These are phyloP conservation scores for Epinephelus awoara DNA, from an alignment of 2,797 vertebrate genomes.

Conservation along the genomic window DNA sequence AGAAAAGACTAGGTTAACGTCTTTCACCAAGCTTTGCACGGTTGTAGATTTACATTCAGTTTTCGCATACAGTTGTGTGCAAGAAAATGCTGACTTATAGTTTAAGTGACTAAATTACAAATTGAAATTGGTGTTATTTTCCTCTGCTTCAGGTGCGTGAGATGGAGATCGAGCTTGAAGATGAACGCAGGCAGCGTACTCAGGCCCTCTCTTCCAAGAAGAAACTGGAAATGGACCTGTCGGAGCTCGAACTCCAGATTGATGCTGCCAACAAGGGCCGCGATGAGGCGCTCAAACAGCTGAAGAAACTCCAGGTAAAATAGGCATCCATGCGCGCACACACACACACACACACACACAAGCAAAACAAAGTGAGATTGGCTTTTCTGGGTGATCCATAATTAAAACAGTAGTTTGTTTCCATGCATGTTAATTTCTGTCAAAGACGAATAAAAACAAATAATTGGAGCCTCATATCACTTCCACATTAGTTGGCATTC, in stretches of 20 bases:
- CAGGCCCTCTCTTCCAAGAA: constrained; percentile 91
- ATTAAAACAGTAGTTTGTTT: background rate
- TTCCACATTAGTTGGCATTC: background rate
- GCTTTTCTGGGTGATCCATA: background rate
- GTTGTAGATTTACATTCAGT: background rate
- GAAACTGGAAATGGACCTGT: constrained; percentile 95
- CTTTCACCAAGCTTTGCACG: too few species aligned
- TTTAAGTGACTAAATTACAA: background rate
- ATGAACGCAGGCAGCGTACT: constrained; percentile 92
- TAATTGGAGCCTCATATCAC: background rate
- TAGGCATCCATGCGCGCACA: too few species aligned
- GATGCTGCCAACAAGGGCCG: constrained; percentile 92
- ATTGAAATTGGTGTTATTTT: background rate
- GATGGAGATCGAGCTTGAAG: constrained; percentile 95
- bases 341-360: background rate
- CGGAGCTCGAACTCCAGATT: constrained; percentile 91
- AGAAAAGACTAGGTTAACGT: constrained; percentile 36
- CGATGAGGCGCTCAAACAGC: constrained; percentile 96
- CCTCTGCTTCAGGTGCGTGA: constrained; percentile 90
- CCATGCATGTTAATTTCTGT: too few species aligned
- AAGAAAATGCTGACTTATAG: background rate
- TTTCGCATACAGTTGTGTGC: background rate
- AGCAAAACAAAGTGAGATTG: background rate
- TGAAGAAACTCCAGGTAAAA: constrained; percentile 94
- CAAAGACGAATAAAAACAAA: background rate